phyloP scores from a whole-genome alignment of 2,113 vertebrate genomes.

The Heterotis niloticus region DNA sequence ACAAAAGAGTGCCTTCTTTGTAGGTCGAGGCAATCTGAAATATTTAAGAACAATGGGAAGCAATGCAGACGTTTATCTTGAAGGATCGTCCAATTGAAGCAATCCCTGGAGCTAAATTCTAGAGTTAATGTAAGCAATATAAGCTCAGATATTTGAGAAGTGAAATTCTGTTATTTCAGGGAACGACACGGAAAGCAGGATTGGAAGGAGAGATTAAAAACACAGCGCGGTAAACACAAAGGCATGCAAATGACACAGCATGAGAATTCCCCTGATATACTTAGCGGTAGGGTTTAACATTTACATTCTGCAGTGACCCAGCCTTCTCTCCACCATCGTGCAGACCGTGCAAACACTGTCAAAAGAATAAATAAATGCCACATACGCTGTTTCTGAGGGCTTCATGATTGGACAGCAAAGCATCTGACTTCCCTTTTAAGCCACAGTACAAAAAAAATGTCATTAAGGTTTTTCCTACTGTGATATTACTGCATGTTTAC shows the following conservation, averaged over 20 bases:
- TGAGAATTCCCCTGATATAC: background rate
- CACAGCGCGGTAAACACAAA: slow-evolving; percentile 3
- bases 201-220: background rate
- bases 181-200: background rate
- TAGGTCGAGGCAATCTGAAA: background rate
- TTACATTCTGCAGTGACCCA: too few species aligned
- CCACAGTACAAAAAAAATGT: too few species aligned
- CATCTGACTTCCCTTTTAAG: too few species aligned
- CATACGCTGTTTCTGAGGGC: too few species aligned
- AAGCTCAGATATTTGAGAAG: background rate
- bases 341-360: too few species aligned
- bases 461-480: too few species aligned
- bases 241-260: background rate
- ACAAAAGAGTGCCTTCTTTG: slow-evolving; percentile 2
- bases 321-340: too few species aligned
- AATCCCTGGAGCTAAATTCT: background rate
- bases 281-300: too few species aligned
- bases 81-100: slow-evolving; percentile 17
- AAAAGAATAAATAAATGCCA: too few species aligned
- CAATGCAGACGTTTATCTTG: slow-evolving; percentile 20
- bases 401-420: too few species aligned
- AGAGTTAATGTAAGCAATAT: slow-evolving; percentile 18
- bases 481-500: too few species aligned
- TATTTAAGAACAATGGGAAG: slow-evolving; percentile 17
- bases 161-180: slow-evolving; percentile 3